phyloP scores from a whole-genome alignment of 2,113 vertebrate species.

The Chaenogobius annularis region DNA sequence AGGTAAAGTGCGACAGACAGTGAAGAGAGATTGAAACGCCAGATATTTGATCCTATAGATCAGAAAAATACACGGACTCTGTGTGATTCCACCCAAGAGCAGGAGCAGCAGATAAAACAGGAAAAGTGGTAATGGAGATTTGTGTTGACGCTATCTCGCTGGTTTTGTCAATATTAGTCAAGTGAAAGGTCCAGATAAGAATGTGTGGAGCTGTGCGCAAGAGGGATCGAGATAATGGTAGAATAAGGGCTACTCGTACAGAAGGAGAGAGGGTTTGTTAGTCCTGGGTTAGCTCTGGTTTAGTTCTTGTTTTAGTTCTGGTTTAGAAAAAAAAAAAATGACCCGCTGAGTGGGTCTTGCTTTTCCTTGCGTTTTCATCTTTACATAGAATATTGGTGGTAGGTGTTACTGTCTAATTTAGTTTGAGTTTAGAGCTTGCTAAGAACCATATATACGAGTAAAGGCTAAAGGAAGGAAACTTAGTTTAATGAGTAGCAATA shows the following conservation, averaged over 20 bases:
- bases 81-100: constrained; percentile 31
- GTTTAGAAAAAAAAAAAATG: not conserved
- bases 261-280: constrained; percentile 11
- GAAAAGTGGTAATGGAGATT: constrained; percentile 48
- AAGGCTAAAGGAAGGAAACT: no score
- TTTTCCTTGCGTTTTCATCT: no score
- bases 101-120: constrained; percentile 52
- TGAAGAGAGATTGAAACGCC: constrained; percentile 11
- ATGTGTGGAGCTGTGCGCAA: constrained; percentile 35
- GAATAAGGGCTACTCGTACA: constrained; percentile 35
- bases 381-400: no score
- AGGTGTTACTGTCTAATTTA: no score
- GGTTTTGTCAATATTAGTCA: constrained; percentile 63
- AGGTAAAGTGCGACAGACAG: constrained; percentile 16
- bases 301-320: not conserved
- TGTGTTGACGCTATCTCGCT: constrained; percentile 50
- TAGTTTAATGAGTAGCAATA: no score
- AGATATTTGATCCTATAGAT: constrained; percentile 28
- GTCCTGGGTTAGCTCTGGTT: not conserved
- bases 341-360: no score
- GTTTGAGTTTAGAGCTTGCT: no score
- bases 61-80: constrained; percentile 24
- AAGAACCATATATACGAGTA: no score
- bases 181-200: constrained; percentile 63
- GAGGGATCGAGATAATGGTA: constrained; percentile 45